A percentile compares a stretch with the other conserved stretches of the same genome.
Evolutionary conservation across 2,797 vertebrate genomes (phyloP).

Genomic region (Poecilia wingei): DNA sequence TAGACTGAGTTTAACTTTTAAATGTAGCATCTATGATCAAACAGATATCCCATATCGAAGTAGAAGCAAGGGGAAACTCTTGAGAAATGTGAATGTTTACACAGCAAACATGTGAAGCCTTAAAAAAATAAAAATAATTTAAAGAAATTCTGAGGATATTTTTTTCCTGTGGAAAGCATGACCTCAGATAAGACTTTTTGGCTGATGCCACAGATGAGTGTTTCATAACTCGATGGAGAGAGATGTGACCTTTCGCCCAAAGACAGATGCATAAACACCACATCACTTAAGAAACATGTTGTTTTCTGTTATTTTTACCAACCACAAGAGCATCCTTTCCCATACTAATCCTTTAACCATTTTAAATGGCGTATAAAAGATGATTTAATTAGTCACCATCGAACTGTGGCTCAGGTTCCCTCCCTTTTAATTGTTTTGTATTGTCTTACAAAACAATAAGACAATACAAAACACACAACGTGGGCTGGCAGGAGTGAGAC

Average conservation of each 20-base stretch:
- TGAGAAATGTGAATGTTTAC: conserved; percentile 31
- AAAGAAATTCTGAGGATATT: not conserved
- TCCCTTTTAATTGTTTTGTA: not conserved
- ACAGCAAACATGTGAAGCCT: not conserved
- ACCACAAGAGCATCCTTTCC: not conserved
- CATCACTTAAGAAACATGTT: conserved; percentile 5
- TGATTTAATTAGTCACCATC: not conserved
- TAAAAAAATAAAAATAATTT: conserved; percentile 12
- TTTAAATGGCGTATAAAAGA: not conserved
- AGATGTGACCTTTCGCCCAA: conserved; percentile 41
- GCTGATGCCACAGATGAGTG: conserved; percentile 29
- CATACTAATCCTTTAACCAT: not conserved
- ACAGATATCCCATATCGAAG: not conserved
- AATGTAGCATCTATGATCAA: conserved; percentile 4
- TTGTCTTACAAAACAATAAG: not conserved
- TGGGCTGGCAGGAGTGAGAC: not conserved
- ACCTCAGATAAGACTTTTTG: conserved; percentile 22
- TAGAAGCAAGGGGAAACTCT: conserved; percentile 9
- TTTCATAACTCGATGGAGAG: conserved; percentile 8
- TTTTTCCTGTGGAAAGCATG: conserved; percentile 14
- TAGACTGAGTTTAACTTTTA: not conserved
- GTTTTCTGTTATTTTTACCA: conserved; percentile 1
- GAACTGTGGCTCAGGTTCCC: not conserved
- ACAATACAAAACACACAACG: not conserved
- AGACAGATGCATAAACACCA: conserved; percentile 18